Evolutionary conservation across 2,113 vertebrate species (phyloP).

Genomic region (Papio anubis): DNA sequence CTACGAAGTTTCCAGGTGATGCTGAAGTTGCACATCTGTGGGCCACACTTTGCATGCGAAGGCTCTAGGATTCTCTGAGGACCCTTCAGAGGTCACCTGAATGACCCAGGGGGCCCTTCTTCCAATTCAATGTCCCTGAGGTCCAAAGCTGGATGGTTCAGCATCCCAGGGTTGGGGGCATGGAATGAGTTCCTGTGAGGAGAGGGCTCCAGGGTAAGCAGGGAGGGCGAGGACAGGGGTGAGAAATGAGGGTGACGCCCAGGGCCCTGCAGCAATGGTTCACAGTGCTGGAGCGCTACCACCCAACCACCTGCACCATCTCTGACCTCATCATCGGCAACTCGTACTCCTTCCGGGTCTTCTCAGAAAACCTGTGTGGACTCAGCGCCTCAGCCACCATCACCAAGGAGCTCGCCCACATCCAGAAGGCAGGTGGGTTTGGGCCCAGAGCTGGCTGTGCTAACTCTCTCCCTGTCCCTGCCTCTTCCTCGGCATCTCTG

Average conservation of each 20-base stretch:
- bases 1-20: neutral
- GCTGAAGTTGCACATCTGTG: neutral
- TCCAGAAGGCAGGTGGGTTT: slow-evolving; percentile 90
- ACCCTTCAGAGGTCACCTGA: neutral
- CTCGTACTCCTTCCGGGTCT: slow-evolving; percentile 92
- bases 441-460: neutral
- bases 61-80: neutral
- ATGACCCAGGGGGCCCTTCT: neutral
- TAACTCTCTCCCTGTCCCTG: no score
- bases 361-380: slow-evolving; percentile 91
- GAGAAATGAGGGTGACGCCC: neutral
- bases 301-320: slow-evolving; percentile 90
- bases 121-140: neutral
- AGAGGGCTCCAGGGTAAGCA: neutral
- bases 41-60: neutral
- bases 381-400: slow-evolving; percentile 82
- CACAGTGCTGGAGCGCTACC: slow-evolving; percentile 92
- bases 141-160: neutral
- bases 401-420: slow-evolving; percentile 85
- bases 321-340: slow-evolving; percentile 96
- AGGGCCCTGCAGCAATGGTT: slow-evolving; percentile 92
- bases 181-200: neutral
- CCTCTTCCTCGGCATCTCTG: fast-evolving
- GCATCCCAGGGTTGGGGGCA: neutral
- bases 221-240: fast-evolving